Conservation (phyloP, 1,140 invertebrate species). For the Drosophila nannoptera region DNA sequence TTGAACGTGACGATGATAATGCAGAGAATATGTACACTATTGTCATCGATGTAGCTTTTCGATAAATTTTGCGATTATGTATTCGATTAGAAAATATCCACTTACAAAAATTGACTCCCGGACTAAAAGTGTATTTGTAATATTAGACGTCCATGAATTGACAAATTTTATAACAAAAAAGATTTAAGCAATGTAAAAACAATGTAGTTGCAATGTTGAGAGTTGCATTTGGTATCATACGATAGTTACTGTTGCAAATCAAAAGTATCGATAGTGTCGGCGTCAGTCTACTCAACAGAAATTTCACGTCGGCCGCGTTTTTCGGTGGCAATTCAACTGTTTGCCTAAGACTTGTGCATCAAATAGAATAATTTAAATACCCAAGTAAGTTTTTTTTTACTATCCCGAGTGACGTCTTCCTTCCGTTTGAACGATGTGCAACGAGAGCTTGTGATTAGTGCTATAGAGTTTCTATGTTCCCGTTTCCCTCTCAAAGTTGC, state of each 20-base stretch:
- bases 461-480: slow-evolving; percentile 1
- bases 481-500: slow-evolving; percentile 31
- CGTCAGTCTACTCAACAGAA: slow-evolving; percentile 41
- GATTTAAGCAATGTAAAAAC: not conserved
- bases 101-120: not conserved
- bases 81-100: slow-evolving; percentile 16
- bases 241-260: slow-evolving; percentile 1
- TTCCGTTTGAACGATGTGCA: not conserved
- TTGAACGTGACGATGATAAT: slow-evolving; percentile 17
- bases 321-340: slow-evolving; percentile 41
- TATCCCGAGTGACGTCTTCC: not conserved
- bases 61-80: not conserved
- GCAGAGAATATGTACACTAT: not conserved
- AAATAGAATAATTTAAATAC: slow-evolving; percentile 23
- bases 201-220: not conserved
- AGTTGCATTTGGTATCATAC: not conserved
- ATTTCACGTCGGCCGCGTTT: slow-evolving; percentile 62
- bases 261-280: slow-evolving; percentile 33
- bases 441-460: slow-evolving; percentile 4
- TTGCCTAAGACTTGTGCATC: slow-evolving; percentile 38
- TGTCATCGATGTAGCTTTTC: slow-evolving; percentile 5
- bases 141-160: not conserved
- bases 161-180: not conserved
- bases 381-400: slow-evolving; percentile 41
- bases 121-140: no score